A percentile compares a stretch with the other conserved stretches of the same genome.
phyloP scores from a whole-genome alignment of 2,113 vertebrate genomes.

The Corythaeola cristata region DNA sequence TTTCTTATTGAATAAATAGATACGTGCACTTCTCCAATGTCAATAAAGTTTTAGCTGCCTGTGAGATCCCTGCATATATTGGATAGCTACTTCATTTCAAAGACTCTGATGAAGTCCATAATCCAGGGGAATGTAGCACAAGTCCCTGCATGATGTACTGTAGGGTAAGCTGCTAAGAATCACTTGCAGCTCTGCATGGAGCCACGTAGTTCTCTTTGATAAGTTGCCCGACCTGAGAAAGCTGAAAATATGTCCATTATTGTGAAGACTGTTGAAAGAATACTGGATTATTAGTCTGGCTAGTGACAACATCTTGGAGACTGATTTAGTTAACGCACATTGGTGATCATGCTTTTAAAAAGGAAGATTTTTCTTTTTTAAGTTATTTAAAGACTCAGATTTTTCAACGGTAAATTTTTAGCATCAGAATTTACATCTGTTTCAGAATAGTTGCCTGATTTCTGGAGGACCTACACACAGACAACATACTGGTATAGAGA shows the following conservation, averaged over 20 bases:
- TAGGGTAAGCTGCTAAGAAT: conserved; percentile 58
- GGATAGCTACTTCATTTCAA: conserved; percentile 63
- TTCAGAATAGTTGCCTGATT: background rate
- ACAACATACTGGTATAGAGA: background rate
- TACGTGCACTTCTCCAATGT: background rate
- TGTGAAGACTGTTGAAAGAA: conserved; percentile 28
- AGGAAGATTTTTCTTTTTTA: background rate
- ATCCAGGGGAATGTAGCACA: conserved; percentile 52
- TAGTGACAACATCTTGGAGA: background rate
- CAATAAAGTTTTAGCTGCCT: conserved; percentile 40
- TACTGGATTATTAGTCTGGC: background rate
- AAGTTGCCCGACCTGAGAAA: conserved; percentile 56
- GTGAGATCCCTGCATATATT: background rate
- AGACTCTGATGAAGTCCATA: conserved; percentile 54
- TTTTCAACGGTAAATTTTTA: background rate
- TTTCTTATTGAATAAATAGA: conserved; percentile 51
- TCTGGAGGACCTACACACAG: background rate
- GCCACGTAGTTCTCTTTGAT: conserved; percentile 59
- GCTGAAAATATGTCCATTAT: conserved; percentile 68
- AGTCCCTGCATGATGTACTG: conserved; percentile 47
- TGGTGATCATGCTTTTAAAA: background rate
- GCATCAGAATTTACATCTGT: background rate
- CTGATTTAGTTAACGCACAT: background rate
- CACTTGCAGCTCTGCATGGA: conserved; percentile 68
- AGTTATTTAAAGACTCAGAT: background rate